Evolutionary conservation across 2,888 invertebrate species (phyloP), one percentile per base, ranked within the genome.

Genomic region (Carpatolechia fugitivella): DNA sequence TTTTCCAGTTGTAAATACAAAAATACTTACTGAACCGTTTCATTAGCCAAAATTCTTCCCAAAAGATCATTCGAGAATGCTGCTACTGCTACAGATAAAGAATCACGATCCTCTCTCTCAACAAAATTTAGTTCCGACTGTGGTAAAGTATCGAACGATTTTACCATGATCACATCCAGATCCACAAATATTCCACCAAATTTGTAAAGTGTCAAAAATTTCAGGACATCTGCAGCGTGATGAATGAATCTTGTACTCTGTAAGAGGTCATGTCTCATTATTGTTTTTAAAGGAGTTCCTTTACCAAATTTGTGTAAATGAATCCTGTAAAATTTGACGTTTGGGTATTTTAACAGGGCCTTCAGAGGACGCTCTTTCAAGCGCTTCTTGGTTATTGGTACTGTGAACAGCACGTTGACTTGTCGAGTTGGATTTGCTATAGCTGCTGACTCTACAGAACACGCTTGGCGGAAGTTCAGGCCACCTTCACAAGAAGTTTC

Each of bases 141-240:
- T 6, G 69, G 79, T 10, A 93, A 68, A 1, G 76, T 66, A 38
- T 91, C 86, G 38, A 94, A 69, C 14, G 88, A 83, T 60, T 91
- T 93, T 30, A 91, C 85, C 1, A 94, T 91, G 14, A 95, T 91
- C 0, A 94, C 92, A 70, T 95, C 95, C 60, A 94, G 79, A 67
- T 95, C 95, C 51, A 95, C 73, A 69, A 95, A 95, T 40, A 94
- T 92, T 0, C 95, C 95, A 8, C 94, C 94, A 70, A 91, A 95
- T 69, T 93, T 94, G 91, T 93, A 94, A 0, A 95, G 79, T 0
- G 93, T 92, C 31, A 93, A 70, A 61, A 92, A 93, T 58, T 93
- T 76, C 36, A 94, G 74, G 18, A 93, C 86, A 66, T 94, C 93
- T 54, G 93, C 92, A 56, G 92, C 31, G 13, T 47, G 47, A 7